phyloP scores from a whole-genome alignment of 2,888 invertebrate genomes.

The Incurvaria masculella region DNA sequence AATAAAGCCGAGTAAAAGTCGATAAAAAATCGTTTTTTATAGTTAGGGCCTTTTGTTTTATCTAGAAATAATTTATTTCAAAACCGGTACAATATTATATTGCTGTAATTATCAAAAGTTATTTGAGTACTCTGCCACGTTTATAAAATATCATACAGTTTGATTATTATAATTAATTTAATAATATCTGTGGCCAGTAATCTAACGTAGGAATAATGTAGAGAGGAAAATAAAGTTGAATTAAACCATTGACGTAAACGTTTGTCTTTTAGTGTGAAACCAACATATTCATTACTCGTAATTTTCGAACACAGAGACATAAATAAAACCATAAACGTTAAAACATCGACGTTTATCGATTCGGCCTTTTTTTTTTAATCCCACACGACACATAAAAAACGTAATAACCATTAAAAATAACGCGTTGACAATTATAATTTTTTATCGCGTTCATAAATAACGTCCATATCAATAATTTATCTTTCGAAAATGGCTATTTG shows the following conservation, averaged over 20 bases:
- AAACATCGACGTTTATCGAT: not conserved
- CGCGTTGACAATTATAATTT: constrained; percentile 22
- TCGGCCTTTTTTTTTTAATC: constrained; percentile 4
- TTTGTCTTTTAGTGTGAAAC: no score
- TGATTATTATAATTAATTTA: not conserved
- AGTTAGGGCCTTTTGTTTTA: no score
- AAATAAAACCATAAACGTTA: not conserved
- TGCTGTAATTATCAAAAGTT: no score
- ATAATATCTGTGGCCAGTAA: not conserved
- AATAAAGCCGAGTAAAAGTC: no score
- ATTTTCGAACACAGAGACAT: not conserved
- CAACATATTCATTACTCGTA: not conserved
- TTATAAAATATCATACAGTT: no score
- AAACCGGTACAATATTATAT: no score
- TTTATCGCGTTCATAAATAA: constrained; percentile 19
- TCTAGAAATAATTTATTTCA: no score
- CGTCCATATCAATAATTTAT: constrained; percentile 12
- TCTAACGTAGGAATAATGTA: no score
- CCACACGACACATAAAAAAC: constrained; percentile 11
- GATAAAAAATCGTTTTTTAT: no score
- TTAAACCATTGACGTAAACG: no score
- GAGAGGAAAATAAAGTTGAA: no score
- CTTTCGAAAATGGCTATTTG: not conserved
- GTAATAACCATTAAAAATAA: constrained; percentile 16
- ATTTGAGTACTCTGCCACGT: no score